Base-by-base conservation (phyloP, 1,140 invertebrate genomes). In the Panagrolaimus sp. region DNA sequence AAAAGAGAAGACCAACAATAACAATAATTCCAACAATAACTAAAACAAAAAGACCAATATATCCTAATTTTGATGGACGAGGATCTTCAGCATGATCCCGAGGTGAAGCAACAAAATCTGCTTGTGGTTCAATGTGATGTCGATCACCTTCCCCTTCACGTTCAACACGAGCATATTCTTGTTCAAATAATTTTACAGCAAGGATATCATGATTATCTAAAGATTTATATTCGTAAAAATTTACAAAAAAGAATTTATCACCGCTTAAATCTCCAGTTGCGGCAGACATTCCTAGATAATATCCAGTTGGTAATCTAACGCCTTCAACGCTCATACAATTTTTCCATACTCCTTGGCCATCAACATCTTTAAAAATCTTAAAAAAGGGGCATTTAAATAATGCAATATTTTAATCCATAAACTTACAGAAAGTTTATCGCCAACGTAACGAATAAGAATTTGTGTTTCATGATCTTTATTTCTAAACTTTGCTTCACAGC, bases 201-300 rank as follows among this genome's bases (percentile, higher is more conserved):
- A 96, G 87, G 69, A 99, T 88, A 83, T 98, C 95, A 86, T 98
- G 96, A 84, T 92, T 96, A 87, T 99, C 96, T 57, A 48, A 61
- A 83, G 72, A 25, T 27, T 61, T 20, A 57, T 2, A 20, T 16
- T 4, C 5, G 11, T 57, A 1, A n/a, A 3, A 38, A 38, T 38
- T 2, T 38, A 7, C 5, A 43, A 5, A 64, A 38, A 43, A 9
- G 7, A 64, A n/a, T 11, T 53, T 27, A 4, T 38, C 73, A 87
- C 87, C 87, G 70, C 86, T 85, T 46, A 98, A 85, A 84, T 98
- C 93, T 9, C 96, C 96, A 5, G 96, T 99, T 0, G 93, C 94
- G 13, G 96, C 92, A 0, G 92, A 90, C 13, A 94, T 85, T 47
- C 96, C 96, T 84, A 97, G 91, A 85, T 88, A 96, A 84, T 98